Conservation (phyloP, 2,888 invertebrate genomes). For the Parthenolecanium corni region DNA sequence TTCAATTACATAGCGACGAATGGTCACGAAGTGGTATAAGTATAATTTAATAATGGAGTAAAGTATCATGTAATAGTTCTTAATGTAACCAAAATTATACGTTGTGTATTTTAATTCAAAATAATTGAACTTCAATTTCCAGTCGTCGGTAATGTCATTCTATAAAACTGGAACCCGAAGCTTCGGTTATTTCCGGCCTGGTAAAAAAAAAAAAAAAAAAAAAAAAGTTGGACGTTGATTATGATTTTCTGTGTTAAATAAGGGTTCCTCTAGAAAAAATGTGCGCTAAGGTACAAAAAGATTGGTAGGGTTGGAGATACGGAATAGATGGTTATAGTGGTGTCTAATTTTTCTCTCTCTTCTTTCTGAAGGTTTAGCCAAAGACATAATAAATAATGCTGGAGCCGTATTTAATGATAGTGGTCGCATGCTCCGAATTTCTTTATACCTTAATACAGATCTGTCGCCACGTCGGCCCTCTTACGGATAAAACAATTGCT, state of each 20-base stretch:
- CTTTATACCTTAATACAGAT: neutral
- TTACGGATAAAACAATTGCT: no score
- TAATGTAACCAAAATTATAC: conserved; percentile 26
- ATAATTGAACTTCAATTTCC: conserved; percentile 27
- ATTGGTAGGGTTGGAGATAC: conserved; percentile 12
- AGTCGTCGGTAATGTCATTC: conserved; percentile 25
- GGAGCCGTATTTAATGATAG: conserved; percentile 5
- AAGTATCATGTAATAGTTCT: conserved; percentile 27
- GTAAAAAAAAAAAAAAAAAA: no score
- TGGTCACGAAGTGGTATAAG: conserved; percentile 27
- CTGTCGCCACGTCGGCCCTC: neutral
- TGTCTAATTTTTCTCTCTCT: conserved; percentile 6
- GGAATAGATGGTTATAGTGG: conserved; percentile 1
- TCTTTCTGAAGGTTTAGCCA: neutral
- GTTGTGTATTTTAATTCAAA: conserved; percentile 25
- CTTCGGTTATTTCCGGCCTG: conserved; percentile 3
- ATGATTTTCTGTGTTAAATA: conserved; percentile 5
- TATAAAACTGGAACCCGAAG: conserved; percentile 15
- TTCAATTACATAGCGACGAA: conserved; percentile 19
- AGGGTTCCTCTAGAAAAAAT: neutral
- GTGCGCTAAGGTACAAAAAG: neutral
- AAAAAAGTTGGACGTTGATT: conserved; percentile 9
- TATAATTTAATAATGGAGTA: conserved; percentile 27
- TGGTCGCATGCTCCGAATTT: neutral
- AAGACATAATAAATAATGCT: neutral